Evolutionary conservation across 2,113 vertebrate genomes (phyloP).

Genomic region (Numida meleagris): DNA sequence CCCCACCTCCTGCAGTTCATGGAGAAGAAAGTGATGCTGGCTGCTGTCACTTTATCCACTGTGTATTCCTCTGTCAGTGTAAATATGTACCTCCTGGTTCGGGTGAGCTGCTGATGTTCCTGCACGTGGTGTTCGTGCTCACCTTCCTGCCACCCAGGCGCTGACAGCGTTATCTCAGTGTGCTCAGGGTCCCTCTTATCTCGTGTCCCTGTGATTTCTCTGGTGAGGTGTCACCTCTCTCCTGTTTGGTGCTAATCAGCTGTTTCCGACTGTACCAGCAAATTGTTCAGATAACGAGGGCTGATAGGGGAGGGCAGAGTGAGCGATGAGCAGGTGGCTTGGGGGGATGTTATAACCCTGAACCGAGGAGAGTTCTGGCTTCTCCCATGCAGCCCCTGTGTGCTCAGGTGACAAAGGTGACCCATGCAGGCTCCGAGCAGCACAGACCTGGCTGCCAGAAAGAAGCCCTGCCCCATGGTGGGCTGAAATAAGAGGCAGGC

Average conservation of each 20-base stretch:
- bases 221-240: not conserved
- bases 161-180: not conserved
- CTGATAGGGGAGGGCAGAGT: not conserved
- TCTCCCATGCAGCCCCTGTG: not conserved
- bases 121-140: fast-evolving
- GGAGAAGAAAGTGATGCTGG: not conserved
- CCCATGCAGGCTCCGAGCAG: not conserved
- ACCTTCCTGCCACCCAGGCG: not conserved
- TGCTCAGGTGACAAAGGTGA: not conserved
- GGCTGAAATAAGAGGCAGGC: not conserved
- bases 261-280: not conserved
- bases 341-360: not conserved
- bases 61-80: not conserved
- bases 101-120: fast-evolving
- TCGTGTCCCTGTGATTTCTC: not conserved
- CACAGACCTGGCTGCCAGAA: not conserved
- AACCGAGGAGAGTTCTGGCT: not conserved
- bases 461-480: not conserved
- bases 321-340: not conserved
- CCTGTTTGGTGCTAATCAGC: not conserved
- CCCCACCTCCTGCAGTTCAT: not conserved
- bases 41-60: not conserved
- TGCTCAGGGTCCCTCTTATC: not conserved
- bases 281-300: not conserved
- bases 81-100: not conserved